Percentiles rank a stretch among this genome's conserved stretches.
Conservation (phyloP, 2,888 invertebrate species). For the Acrobasis consociella region DNA sequence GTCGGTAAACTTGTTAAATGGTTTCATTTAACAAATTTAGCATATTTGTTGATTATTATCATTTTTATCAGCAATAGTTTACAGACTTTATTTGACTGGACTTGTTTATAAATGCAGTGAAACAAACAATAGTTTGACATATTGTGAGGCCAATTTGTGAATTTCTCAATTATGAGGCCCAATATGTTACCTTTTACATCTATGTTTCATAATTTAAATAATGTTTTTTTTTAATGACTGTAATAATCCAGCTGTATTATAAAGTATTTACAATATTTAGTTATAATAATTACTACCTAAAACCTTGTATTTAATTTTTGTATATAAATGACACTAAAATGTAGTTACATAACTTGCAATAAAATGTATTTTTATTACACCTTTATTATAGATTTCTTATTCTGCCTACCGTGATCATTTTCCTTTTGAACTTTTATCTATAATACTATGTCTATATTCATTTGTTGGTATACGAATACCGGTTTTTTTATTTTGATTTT, state of each 20-base stretch:
- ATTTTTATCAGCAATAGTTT: too few relatives aligned
- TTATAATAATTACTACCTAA: constrained; percentile 46
- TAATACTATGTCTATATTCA: too few relatives aligned
- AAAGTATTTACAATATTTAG: constrained; percentile 59
- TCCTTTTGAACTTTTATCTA: too few relatives aligned
- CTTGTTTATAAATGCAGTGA: neutral
- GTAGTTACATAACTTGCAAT: constrained; percentile 79
- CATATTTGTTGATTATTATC: too few relatives aligned
- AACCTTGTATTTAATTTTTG: constrained; percentile 75
- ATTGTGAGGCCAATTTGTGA: constrained; percentile 7
- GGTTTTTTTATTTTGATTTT: too few relatives aligned
- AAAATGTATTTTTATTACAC: constrained; percentile 82
- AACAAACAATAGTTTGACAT: constrained; percentile 12
- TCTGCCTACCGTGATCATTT: constrained; percentile 1
- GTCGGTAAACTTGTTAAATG: neutral
- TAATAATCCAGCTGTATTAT: constrained; percentile 49
- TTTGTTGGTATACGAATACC: too few relatives aligned
- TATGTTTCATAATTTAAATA: constrained; percentile 38
- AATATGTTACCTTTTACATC: constrained; percentile 51
- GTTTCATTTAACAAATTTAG: too few relatives aligned
- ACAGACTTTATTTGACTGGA: neutral
- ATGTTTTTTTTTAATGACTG: constrained; percentile 37
- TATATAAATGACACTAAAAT: constrained; percentile 79
- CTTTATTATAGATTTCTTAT: constrained; percentile 55
- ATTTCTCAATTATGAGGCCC: constrained; percentile 16